phyloP scores from a whole-genome alignment of 2,113 vertebrate genomes.

The Platichthys stellatus region DNA sequence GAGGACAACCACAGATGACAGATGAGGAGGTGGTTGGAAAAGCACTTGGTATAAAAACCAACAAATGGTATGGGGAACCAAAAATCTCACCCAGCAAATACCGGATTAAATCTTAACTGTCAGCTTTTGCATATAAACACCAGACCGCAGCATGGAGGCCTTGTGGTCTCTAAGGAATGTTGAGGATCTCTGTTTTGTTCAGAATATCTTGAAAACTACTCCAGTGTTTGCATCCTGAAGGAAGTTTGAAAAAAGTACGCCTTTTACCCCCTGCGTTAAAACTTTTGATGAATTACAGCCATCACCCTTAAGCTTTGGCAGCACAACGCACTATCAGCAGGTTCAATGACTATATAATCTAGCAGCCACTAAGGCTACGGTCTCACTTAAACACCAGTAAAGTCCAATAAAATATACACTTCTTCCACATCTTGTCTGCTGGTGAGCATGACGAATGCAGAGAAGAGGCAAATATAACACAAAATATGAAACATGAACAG shows the following conservation, averaged over 20 bases:
- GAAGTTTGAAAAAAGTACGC: constrained; percentile 11
- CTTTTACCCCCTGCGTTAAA: constrained; percentile 33
- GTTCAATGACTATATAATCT: constrained; percentile 42
- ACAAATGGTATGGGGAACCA: constrained; percentile 27
- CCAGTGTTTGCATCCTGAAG: constrained; percentile 66
- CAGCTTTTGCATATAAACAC: constrained; percentile 62
- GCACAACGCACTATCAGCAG: constrained; percentile 65
- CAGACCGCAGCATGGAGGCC: constrained; percentile 4
- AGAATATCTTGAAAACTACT: constrained; percentile 47
- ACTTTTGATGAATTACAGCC: constrained; percentile 49
- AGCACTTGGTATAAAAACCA: constrained; percentile 74
- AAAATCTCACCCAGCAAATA: constrained; percentile 52
- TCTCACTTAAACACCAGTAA: constrained; percentile 19
- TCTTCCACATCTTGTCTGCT: constrained; percentile 42
- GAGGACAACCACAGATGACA: constrained; percentile 45
- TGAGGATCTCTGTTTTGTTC: constrained; percentile 42
- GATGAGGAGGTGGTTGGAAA: constrained; percentile 63
- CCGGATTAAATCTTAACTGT: constrained; percentile 21
- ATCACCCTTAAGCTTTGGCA: constrained; percentile 69
- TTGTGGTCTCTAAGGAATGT: constrained; percentile 52
- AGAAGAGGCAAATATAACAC: constrained; percentile 28
- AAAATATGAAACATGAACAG: constrained; percentile 23
- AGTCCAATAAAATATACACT: constrained; percentile 44
- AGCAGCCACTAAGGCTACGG: constrained; percentile 42
- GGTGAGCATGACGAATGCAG: constrained; percentile 55